Base-by-base conservation (phyloP, 64 coral and sea anemone species). In the Acropora tenuis region DNA sequence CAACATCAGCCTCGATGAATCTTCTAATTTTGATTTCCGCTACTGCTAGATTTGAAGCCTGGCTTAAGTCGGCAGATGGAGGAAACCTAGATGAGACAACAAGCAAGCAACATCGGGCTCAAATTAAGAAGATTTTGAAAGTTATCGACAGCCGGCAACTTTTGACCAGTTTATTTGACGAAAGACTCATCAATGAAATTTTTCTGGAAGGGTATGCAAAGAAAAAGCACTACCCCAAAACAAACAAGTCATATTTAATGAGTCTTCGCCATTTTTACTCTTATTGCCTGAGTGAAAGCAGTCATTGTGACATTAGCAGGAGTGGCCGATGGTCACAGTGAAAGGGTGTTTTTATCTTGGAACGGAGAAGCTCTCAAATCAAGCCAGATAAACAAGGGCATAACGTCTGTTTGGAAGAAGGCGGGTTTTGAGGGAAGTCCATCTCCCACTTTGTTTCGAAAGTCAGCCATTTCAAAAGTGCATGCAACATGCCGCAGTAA, bases 371-470 rank as follows among this genome's bases (percentile, higher is more conserved):
- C 72, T 15, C 80, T 80, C 84, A 67, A 18, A 41, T 88, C 84
- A 41, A 74, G 58, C 2, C 76, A 93, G 41, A 65, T 93, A 8
- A 93, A 75, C 40, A 88, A 92, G 59, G 77, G 73, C 41, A 78
- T 88, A 13, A 93, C 88, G 50, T 74, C 75, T 0, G 49, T 93
- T 11, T 93, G 85, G 59, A 93, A 80, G 59, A 92, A 86, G 19
- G 91, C 83, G 46, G 74, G 72, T 3, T 60, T 67, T 18, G 1
- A 45, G 44, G 91, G 84, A 6, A 55, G 67, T 6, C 74, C 83
- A 79, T 87, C 11, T 43, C 59, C 84, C 52, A 93, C 84, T 47
- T 42, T 88, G 69, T 73, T 93, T 57, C 43, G 84, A 10, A 88
- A 93, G 81, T 79, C 58, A 9, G 84, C 84, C 71, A 65, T 93